Evolutionary conservation across 2,797 vertebrate genomes (phyloP).

Genomic region (Cyprinella venusta): DNA sequence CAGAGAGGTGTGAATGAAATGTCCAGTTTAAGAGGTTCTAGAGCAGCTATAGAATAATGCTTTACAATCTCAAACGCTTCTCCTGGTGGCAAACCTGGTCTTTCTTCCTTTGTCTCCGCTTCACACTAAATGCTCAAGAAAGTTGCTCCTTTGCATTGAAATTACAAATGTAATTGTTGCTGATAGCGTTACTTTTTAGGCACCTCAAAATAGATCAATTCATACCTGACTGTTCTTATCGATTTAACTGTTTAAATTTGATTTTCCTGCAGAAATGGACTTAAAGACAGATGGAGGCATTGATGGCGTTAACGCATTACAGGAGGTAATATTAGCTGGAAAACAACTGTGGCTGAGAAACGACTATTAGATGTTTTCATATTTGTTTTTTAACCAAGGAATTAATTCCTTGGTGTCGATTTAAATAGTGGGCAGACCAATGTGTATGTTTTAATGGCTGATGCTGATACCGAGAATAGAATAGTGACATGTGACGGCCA

Average conservation of each 20-base stretch:
- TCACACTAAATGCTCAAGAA: conserved; percentile 1
- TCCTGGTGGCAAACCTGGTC: conserved; percentile 28
- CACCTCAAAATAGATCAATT: neutral
- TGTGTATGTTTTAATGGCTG: neutral
- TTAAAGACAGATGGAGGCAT: conserved; percentile 22
- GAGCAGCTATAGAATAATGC: conserved; percentile 50
- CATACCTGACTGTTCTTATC: neutral
- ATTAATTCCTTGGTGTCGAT: neutral
- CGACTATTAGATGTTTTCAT: neutral
- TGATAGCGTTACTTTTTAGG: neutral
- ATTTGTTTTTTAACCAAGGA: neutral
- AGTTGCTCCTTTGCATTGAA: conserved; percentile 28
- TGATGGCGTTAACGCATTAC: conserved; percentile 48
- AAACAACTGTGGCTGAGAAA: neutral
- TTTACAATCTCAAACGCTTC: conserved; percentile 9
- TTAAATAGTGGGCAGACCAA: neutral
- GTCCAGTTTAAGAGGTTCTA: conserved; percentile 50
- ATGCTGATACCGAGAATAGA: neutral
- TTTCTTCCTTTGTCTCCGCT: neutral
- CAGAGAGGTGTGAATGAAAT: conserved; percentile 64
- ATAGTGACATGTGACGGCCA: too few species aligned
- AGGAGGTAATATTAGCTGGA: conserved; percentile 68
- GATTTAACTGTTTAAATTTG: neutral
- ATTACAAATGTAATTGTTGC: conserved; percentile 1
- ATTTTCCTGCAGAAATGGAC: conserved; percentile 48